Evolutionary conservation across 2,888 invertebrate species (phyloP).

Genomic region (Agelastica alni): DNA sequence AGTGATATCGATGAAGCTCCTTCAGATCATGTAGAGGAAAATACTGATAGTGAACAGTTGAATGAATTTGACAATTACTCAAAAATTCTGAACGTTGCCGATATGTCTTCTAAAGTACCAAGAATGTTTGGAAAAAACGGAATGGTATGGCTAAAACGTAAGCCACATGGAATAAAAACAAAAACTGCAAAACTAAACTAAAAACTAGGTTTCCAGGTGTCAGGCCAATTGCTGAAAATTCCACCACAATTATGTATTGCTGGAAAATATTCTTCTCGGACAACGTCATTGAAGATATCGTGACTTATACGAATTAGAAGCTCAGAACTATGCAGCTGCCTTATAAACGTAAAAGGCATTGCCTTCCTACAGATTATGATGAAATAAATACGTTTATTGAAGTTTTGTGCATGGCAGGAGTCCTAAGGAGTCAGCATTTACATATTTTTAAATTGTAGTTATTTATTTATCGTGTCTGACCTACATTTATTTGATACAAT

Average conservation of each 20-base stretch:
- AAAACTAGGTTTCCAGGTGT: neutral
- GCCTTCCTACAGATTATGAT: neutral
- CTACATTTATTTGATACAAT: too few species aligned
- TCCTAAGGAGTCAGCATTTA: neutral
- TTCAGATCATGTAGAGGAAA: too few species aligned
- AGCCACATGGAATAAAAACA: too few species aligned
- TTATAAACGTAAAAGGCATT: neutral
- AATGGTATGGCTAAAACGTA: neutral
- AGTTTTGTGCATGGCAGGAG: too few species aligned
- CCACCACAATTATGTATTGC: neutral
- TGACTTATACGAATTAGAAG: neutral
- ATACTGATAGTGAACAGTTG: neutral
- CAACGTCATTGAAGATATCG: neutral
- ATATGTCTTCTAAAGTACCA: too few species aligned
- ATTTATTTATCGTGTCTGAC: too few species aligned
- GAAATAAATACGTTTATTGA: neutral
- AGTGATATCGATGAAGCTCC: neutral
- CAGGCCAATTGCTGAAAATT: neutral
- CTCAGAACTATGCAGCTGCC: too few species aligned
- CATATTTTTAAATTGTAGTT: neutral
- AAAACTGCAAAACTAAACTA: neutral
- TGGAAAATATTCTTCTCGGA: neutral
- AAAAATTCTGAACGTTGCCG: neutral
- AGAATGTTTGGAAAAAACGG: neutral
- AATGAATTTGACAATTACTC: neutral